A percentile compares a stretch with the other conserved stretches of the same genome.
Conservation (phyloP, 2,113 vertebrate genomes). For the Tupaia chinensis region DNA sequence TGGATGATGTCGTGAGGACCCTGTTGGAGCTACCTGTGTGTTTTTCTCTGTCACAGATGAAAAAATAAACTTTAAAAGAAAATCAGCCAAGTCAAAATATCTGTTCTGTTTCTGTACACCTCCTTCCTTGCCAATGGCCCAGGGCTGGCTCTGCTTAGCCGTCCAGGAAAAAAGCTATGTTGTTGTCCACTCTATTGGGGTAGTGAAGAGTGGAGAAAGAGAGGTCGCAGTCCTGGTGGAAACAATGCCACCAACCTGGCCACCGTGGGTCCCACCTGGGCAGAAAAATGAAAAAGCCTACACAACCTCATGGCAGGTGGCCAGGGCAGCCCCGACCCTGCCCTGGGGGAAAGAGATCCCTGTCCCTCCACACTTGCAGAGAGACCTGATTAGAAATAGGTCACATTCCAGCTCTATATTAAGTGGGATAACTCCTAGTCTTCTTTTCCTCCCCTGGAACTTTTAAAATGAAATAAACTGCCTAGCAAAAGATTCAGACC, state of each 20-base stretch:
- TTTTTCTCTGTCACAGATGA: too few species aligned
- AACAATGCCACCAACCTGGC: neutral
- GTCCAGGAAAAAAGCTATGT: too few species aligned
- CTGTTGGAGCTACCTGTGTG: too few species aligned
- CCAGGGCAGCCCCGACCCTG: neutral
- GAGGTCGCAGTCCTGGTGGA: neutral
- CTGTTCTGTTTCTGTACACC: neutral
- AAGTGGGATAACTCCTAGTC: neutral
- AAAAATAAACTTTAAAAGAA: neutral
- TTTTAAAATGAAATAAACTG: neutral
- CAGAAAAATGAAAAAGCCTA: too few species aligned
- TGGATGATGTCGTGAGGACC: too few species aligned
- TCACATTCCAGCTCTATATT: neutral
- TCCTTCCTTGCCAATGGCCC: neutral
- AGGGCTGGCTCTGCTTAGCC: too few species aligned
- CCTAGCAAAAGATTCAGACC: neutral
- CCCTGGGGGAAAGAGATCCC: neutral
- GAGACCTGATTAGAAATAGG: too few species aligned
- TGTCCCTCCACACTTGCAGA: neutral
- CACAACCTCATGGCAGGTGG: neutral
- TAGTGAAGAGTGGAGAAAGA: neutral
- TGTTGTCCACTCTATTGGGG: neutral
- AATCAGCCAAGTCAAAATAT: neutral
- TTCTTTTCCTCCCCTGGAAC: neutral
- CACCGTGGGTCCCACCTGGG: neutral